Base-by-base conservation (phyloP, 2,113 vertebrate species). In the Saimiri boliviensis region DNA sequence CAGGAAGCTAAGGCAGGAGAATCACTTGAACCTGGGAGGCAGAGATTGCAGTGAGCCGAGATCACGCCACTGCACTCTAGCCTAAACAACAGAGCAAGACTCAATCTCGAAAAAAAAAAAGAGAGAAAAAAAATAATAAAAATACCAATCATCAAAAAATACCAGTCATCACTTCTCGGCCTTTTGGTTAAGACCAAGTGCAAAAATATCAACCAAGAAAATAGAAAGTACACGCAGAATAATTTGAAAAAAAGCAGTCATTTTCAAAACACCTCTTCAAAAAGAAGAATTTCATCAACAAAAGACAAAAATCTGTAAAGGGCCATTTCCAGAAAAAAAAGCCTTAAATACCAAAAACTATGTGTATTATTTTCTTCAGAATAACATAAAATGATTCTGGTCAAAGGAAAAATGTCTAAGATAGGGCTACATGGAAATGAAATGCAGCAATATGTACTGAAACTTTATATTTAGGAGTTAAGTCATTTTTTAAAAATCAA, bases 291-390 rank as follows among this genome's bases (percentile, higher is more conserved):
- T 73, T 49, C 27, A 37, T 73, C 37, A 90, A 84, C 21, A 70
- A 66, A 79, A 94, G 47, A 89, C 76, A 93, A 96, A 95, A 83
- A 76, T 88, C 16, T 93, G 73, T 63, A 56, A 97, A 93, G 82
- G 47, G 74, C 8, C 47, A 96, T 86, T 42, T 71, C 40, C 73
- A 49, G 23, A 52, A 91, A 95, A 95, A 94, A 68, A 2, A 80
- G 11, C 10, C 76, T 91, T 85, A 95, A 92, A 80, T 30, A 96
- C 14, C 60, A 94, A 91, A 94, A 89, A 54, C 40, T 85, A 35
- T 56, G 27, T 52, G 35, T 58, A 25, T 30, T 79, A 58, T 77
- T 91, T 97, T 90, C 54, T 95, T 84, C 49, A 81, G 40, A 96
- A 80, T 66, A 92, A 52, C 20, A 94, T 45, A 92, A 93, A 93